A percentile compares a stretch with the other conserved stretches of the same genome.
These are phyloP conservation scores for Aspidiotus rigidus DNA, from an alignment of 2,888 invertebrate genomes.

Conservation along the genomic window DNA sequence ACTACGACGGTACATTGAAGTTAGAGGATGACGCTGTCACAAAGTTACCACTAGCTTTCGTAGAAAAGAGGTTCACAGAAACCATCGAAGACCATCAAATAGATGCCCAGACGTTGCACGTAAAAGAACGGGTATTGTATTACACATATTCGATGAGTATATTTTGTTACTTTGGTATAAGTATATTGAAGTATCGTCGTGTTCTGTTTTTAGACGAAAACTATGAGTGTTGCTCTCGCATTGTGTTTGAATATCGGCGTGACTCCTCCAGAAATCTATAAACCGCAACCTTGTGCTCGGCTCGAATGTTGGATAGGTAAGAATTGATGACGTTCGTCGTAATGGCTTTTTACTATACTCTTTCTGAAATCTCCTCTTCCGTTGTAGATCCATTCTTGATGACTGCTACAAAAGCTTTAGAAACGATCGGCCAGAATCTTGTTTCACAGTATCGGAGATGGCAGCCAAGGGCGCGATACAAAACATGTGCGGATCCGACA, in stretches of 20 bases:
- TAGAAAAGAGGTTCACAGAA: conserved; percentile 64
- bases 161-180: background rate
- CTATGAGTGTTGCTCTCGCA: conserved; percentile 95
- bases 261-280: conserved; percentile 96
- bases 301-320: conserved; percentile 97
- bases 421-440: conserved; percentile 79
- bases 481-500: conserved; percentile 93
- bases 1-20: too few species aligned
- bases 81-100: conserved; percentile 57
- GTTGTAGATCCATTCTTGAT: conserved; percentile 70
- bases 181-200: background rate
- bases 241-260: conserved; percentile 98
- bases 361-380: background rate
- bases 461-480: conserved; percentile 96
- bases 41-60: conserved; percentile 63
- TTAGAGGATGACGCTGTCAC: conserved; percentile 45
- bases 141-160: background rate
- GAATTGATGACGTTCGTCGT: conserved; percentile 33
- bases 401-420: conserved; percentile 83
- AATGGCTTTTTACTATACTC: background rate
- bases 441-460: conserved; percentile 97
- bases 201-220: conserved; percentile 71
- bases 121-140: conserved; percentile 70
- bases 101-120: conserved; percentile 74
- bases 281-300: conserved; percentile 91